phyloP scores from a whole-genome alignment of 2,888 invertebrate species.

The Drosophila fungiperda region DNA sequence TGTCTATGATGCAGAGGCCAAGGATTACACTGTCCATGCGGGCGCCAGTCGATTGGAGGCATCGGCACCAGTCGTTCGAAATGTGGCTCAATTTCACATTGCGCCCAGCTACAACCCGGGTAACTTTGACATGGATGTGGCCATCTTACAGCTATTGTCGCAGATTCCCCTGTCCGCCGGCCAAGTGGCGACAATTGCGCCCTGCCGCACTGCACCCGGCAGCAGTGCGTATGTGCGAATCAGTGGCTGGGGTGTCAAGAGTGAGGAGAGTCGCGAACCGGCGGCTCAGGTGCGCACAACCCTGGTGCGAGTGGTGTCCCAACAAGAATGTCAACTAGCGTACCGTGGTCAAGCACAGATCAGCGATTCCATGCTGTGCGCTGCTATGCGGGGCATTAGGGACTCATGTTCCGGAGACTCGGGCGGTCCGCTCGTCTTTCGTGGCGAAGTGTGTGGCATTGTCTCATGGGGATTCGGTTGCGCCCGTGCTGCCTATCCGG shows the following conservation, averaged over 20 bases:
- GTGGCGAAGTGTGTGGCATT: constrained; percentile 87
- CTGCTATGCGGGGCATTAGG: constrained; percentile 68
- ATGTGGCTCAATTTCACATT: constrained; percentile 48
- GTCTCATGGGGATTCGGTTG: constrained; percentile 87
- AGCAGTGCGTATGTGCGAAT: constrained; percentile 68
- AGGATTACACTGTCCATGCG: constrained; percentile 67
- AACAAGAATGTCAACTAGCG: constrained; percentile 58
- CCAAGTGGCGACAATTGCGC: constrained; percentile 62
- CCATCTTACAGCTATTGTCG: constrained; percentile 64
- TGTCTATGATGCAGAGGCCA: constrained; percentile 54
- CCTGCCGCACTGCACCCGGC: constrained; percentile 54
- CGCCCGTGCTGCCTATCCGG: constrained; percentile 71
- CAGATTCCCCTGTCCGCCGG: constrained; percentile 23
- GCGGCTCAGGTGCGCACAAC: constrained; percentile 75
- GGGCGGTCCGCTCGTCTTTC: constrained; percentile 82
- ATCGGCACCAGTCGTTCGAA: constrained; percentile 46
- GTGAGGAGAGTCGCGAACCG: constrained; percentile 57
- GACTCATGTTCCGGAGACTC: constrained; percentile 84
- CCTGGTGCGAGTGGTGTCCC: constrained; percentile 64
- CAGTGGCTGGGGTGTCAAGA: constrained; percentile 81
- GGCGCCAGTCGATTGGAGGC: constrained; percentile 70
- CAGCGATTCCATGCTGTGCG: constrained; percentile 82
- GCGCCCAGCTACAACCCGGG: constrained; percentile 45
- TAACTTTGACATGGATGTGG: constrained; percentile 82
- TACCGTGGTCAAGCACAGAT: constrained; percentile 64